Base-by-base conservation (phyloP, 2,888 invertebrate species). In the Drosophila mayaguana region DNA sequence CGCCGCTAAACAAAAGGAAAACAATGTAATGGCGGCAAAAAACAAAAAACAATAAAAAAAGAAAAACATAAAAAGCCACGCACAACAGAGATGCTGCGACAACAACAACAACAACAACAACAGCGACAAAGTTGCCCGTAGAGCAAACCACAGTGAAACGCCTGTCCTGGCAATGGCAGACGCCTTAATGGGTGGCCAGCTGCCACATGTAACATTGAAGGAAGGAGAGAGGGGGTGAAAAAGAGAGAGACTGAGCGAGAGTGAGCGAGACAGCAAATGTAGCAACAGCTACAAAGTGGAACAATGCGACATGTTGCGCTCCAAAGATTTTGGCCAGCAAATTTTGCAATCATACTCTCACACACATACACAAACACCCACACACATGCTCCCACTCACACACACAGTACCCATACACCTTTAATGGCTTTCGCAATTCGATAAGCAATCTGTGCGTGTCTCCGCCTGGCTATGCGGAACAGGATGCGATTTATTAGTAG, bases 261-360 rank as follows among this genome's bases (percentile, higher is more conserved):
- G 45, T 7, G 36, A 62, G 40, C 43, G 62, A 53, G 72, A 38
- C 20, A 48, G 40, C 55, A 60, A 54, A 61, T 64, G 61, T 12
- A 62, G 65, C 48, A 40, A 53, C 42, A 61, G 68, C 66, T 72
- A 84, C 73, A 83, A 83, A 89, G 80, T 88, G 80, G 82, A 79
- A 88, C 84, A 89, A 81, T 81, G 85, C 89, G 89, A 85, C 90
- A 89, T 85, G 89, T 85, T 85, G 84, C 89, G 85, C 89, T 75
- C 66, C 62, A 81, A 84, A 75, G 82, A 70, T 57, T 83, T 78
- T 73, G 56, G 50, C 66, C 32, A 64, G 25, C 43, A 51, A 53
- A 57, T 61, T 65, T 75, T 60, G 57, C 22, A 50, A 18, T 12
- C 28, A 46, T 28, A 59, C 65, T n/a, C n/a, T n/a, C n/a, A 72